A percentile compares a stretch with the other conserved stretches of the same genome.
Conservation (phyloP, 2,113 vertebrate genomes). For the Limanda limanda region DNA sequence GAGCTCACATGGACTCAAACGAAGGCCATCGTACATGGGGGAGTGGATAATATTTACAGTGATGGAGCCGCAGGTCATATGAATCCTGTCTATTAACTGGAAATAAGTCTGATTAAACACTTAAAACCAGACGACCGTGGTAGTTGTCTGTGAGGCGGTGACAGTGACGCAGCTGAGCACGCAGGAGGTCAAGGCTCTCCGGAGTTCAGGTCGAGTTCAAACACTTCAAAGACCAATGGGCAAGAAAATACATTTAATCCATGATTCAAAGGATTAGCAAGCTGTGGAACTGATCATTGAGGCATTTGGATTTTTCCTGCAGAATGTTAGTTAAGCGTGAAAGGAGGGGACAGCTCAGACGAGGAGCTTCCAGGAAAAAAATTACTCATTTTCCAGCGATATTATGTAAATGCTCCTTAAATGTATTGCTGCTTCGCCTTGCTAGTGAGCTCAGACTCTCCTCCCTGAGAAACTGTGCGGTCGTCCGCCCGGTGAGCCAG, state of each 20-base stretch:
- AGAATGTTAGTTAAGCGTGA: conserved; percentile 20
- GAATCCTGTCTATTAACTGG: background rate
- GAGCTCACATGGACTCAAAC: too few relatives aligned
- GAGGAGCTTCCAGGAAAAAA: conserved; percentile 33
- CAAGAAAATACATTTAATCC: conserved; percentile 41
- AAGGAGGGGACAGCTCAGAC: conserved; percentile 9
- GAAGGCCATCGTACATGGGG: too few relatives aligned
- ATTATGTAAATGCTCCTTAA: conserved; percentile 63
- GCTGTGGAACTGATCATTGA: conserved; percentile 53
- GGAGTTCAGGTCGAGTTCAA: conserved; percentile 45
- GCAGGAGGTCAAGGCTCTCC: conserved; percentile 17
- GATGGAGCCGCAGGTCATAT: too few relatives aligned
- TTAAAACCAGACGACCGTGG: too few relatives aligned
- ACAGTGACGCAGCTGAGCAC: conserved; percentile 1
- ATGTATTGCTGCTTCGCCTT: conserved; percentile 50
- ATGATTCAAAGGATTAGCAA: conserved; percentile 56
- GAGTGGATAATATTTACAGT: too few relatives aligned
- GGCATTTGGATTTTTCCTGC: conserved; percentile 34
- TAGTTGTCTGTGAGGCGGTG: background rate
- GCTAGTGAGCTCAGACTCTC: too few relatives aligned
- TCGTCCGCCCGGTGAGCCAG: too few relatives aligned
- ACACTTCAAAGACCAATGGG: conserved; percentile 62
- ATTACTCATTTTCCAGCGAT: conserved; percentile 28
- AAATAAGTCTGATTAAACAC: too few relatives aligned
- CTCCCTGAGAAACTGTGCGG: too few relatives aligned